Percentiles rank a stretch among this genome's conserved stretches.
These are phyloP conservation scores for Heliconius himera DNA, from an alignment of 1,140 invertebrate genomes.

Conservation along the genomic window DNA sequence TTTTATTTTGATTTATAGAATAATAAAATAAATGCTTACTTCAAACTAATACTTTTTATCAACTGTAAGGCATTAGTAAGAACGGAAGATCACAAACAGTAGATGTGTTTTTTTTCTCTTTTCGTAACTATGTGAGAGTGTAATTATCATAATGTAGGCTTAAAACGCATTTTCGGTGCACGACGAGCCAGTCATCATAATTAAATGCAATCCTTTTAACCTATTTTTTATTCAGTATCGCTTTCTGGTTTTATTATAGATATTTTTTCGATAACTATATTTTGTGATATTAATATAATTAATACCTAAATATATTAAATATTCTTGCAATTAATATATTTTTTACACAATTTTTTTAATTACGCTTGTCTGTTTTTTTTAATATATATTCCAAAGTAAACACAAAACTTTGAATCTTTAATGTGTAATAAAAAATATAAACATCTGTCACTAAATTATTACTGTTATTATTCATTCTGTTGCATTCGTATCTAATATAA, in stretches of 20 bases:
- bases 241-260: not conserved
- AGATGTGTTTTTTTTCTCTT: conserved; percentile 33
- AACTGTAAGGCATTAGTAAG: conserved; percentile 16
- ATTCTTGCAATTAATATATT: no score
- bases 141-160: conserved; percentile 75
- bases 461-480: conserved; percentile 21
- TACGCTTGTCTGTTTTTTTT: no score
- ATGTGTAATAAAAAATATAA: not conserved
- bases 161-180: conserved; percentile 64
- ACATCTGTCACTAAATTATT: conserved; percentile 34
- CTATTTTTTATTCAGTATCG: conserved; percentile 27
- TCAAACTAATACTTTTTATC: not conserved
- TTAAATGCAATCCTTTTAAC: conserved; percentile 74
- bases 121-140: conserved; percentile 49
- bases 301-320: no score
- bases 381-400: not conserved
- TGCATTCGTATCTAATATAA: conserved; percentile 22
- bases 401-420: not conserved
- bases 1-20: no score
- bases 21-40: no score
- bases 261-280: no score
- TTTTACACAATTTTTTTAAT: no score
- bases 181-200: conserved; percentile 69
- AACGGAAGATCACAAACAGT: conserved; percentile 38
- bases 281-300: no score